Conservation (phyloP, 2,797 vertebrate genomes). For the Amphiprion clarkii region DNA sequence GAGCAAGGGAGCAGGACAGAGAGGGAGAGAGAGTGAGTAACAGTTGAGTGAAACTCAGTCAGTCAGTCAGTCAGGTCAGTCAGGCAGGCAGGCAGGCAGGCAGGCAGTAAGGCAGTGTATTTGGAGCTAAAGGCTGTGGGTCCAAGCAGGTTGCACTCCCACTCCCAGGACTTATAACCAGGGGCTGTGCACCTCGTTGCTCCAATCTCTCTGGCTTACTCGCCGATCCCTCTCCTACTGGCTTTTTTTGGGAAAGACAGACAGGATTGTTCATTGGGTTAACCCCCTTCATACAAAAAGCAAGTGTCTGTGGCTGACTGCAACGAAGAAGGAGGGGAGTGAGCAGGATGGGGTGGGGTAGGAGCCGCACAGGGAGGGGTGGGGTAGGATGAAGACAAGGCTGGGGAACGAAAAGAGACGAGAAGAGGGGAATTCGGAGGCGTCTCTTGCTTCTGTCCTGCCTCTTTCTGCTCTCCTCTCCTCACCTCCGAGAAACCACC, state of each 20-base stretch:
- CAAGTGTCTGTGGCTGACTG: slow-evolving; percentile 80
- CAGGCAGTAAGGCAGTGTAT: slow-evolving; percentile 72
- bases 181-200: slow-evolving; percentile 83
- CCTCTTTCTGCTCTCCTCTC: slow-evolving; percentile 19
- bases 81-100: slow-evolving; percentile 61
- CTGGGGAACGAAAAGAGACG: slow-evolving; percentile 40
- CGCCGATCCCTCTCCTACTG: slow-evolving; percentile 79
- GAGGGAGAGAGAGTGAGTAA: slow-evolving; percentile 75
- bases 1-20: slow-evolving; percentile 73
- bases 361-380: slow-evolving; percentile 68
- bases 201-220: slow-evolving; percentile 82
- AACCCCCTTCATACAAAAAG: slow-evolving; percentile 84
- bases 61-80: slow-evolving; percentile 70
- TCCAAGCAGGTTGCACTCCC: slow-evolving; percentile 78
- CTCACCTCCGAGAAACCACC: slow-evolving; percentile 31
- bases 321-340: slow-evolving; percentile 77
- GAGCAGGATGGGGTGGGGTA: slow-evolving; percentile 83
- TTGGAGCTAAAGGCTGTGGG: slow-evolving; percentile 72
- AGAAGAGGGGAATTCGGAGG: slow-evolving; percentile 58
- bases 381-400: slow-evolving; percentile 71
- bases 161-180: slow-evolving; percentile 85
- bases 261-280: slow-evolving; percentile 84
- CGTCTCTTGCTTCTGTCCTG: slow-evolving; percentile 55
- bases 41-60: slow-evolving; percentile 72
- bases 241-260: slow-evolving; percentile 85